Percentiles rank a stretch among this genome's conserved stretches.
Conservation (phyloP, 2,888 invertebrate species). For the Megaustenia siamemsis region DNA sequence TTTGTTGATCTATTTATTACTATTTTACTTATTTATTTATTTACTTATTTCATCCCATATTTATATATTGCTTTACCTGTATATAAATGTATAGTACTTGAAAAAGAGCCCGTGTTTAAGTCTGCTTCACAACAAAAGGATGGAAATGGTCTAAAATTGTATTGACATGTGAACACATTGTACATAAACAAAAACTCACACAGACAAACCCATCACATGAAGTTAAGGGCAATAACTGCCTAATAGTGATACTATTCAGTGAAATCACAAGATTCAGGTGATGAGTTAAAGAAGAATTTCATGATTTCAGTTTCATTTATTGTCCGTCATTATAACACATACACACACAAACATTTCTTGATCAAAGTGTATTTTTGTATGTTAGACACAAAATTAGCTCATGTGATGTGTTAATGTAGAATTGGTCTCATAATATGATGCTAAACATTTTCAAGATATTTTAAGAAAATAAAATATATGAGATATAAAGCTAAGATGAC, state of each 20-base stretch:
- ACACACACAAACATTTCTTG: not conserved
- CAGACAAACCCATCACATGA: no score
- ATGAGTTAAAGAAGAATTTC: not conserved
- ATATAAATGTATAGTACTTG: constrained; percentile 30
- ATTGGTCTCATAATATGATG: not conserved
- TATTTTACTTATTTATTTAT: constrained; percentile 27
- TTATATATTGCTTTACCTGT: constrained; percentile 38
- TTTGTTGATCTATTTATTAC: constrained; percentile 38
- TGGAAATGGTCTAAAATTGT: constrained; percentile 35
- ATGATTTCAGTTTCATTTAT: not conserved
- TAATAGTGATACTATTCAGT: no score
- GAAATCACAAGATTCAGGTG: no score
- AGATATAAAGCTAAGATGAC: not conserved
- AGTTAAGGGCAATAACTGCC: no score
- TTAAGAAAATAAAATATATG: not conserved
- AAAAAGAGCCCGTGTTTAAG: constrained; percentile 24
- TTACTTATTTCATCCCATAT: constrained; percentile 24
- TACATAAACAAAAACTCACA: no score
- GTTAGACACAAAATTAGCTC: not conserved
- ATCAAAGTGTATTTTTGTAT: not conserved
- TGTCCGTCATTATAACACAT: not conserved
- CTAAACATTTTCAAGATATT: not conserved
- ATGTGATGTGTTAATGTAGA: not conserved
- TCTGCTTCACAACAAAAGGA: constrained; percentile 30
- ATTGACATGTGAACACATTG: not conserved